Percentiles rank a stretch among this genome's conserved stretches.
Evolutionary conservation across 2,797 vertebrate species (phyloP).

Genomic region (Odontamblyopus rebecca): DNA sequence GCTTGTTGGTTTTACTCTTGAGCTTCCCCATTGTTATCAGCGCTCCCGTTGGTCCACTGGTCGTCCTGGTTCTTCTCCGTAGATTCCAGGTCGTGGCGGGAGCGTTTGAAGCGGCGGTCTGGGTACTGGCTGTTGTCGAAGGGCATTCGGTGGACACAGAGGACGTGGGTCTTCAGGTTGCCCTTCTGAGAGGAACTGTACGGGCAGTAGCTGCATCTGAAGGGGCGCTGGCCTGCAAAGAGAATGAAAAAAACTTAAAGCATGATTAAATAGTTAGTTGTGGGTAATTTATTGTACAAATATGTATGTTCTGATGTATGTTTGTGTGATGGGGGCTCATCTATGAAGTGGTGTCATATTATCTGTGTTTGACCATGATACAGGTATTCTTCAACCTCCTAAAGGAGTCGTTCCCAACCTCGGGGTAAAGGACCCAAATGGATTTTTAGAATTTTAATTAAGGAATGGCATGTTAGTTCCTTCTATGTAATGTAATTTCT

Average conservation of each 20-base stretch:
- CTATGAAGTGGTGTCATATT: neutral
- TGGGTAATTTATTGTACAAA: neutral
- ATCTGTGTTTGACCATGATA: no score
- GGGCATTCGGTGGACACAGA: slow-evolving; percentile 94
- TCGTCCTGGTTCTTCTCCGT: slow-evolving; percentile 71
- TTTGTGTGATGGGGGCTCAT: no score
- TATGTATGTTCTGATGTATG: neutral
- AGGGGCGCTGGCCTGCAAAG: slow-evolving; percentile 82
- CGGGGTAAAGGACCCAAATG: no score
- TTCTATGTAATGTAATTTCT: no score
- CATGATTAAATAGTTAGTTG: neutral
- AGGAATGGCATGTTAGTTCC: no score
- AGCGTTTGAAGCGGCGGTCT: slow-evolving; percentile 91
- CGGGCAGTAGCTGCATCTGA: slow-evolving; percentile 90
- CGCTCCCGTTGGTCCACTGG: slow-evolving; percentile 11
- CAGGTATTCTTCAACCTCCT: no score
- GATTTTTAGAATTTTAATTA: no score
- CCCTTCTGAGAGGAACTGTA: slow-evolving; percentile 97
- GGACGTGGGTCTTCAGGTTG: slow-evolving; percentile 94
- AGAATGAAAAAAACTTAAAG: slow-evolving; percentile 4
- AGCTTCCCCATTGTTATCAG: slow-evolving; percentile 7
- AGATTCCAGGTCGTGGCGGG: slow-evolving; percentile 79
- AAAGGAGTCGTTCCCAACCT: no score
- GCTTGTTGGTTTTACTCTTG: slow-evolving; percentile 43
- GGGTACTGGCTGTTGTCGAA: slow-evolving; percentile 97